These are phyloP conservation scores for Aphaenogaster floridana DNA, from an alignment of 1,140 invertebrate species.

Conservation along the genomic window DNA sequence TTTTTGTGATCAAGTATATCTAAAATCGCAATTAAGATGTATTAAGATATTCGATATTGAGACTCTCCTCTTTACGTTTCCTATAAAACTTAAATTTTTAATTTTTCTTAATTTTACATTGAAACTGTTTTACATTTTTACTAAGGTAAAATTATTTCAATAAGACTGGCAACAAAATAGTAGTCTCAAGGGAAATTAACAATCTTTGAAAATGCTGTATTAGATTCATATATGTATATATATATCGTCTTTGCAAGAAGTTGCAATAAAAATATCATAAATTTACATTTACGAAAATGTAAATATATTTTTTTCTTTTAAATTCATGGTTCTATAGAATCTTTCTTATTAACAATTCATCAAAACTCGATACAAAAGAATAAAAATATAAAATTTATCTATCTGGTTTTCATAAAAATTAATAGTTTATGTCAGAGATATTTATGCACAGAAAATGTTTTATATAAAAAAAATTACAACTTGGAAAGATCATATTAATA, in stretches of 20 bases:
- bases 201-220: not conserved
- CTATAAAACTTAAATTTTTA: not conserved
- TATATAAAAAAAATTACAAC: not conserved
- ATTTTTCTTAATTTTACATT: not conserved
- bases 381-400: conserved; percentile 2
- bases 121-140: not conserved
- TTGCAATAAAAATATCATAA: not conserved
- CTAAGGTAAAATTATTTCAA: conserved; percentile 21
- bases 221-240: not conserved
- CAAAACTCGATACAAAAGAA: not conserved
- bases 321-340: not conserved
- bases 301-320: conserved; percentile 11
- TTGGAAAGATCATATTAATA: not conserved
- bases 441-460: not conserved
- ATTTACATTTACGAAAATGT: conserved; percentile 5
- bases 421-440: not conserved
- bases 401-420: not conserved
- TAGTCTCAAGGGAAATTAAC: not conserved
- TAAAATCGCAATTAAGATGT: conserved; percentile 64
- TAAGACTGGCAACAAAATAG: conserved; percentile 9
- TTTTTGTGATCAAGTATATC: conserved; percentile 33
- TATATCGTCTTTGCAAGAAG: not conserved
- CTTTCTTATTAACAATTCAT: not conserved
- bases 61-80: not conserved
- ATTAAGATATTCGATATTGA: conserved; percentile 23